A percentile compares a stretch with the other conserved stretches of the same genome.
Evolutionary conservation across 2,888 invertebrate genomes (phyloP).

Genomic region (Pammene aurita): DNA sequence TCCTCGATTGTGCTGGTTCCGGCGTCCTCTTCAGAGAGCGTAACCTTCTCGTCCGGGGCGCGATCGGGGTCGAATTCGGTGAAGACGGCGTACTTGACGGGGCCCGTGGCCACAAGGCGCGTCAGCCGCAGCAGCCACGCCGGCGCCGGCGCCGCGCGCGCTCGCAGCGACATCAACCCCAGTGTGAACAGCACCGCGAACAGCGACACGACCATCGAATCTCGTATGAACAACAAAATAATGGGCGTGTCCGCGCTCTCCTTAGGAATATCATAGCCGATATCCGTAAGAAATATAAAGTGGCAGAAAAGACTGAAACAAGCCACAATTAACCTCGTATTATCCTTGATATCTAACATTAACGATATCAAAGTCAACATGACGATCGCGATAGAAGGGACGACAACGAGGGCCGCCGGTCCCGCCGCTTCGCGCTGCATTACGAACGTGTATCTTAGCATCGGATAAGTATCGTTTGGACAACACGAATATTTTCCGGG

Average conservation of each 20-base stretch:
- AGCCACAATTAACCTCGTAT: constrained; percentile 81
- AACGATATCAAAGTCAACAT: constrained; percentile 83
- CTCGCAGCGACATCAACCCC: constrained; percentile 64
- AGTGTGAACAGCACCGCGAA: constrained; percentile 66
- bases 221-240: constrained; percentile 74
- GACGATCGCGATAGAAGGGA: constrained; percentile 82
- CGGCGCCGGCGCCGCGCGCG: constrained; percentile 61
- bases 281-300: constrained; percentile 82
- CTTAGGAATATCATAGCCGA: constrained; percentile 84
- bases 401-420: constrained; percentile 81
- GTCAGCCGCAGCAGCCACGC: constrained; percentile 64
- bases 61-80: constrained; percentile 73
- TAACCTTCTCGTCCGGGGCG: constrained; percentile 53
- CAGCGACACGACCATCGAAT: constrained; percentile 73
- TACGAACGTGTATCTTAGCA: constrained; percentile 81
- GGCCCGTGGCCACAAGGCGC: constrained; percentile 62
- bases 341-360: constrained; percentile 82
- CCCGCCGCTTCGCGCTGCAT: constrained; percentile 84
- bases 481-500: constrained; percentile 79
- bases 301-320: constrained; percentile 85
- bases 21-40: constrained; percentile 55
- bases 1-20: constrained; percentile 46
- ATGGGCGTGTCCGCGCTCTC: constrained; percentile 84
- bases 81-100: constrained; percentile 72
- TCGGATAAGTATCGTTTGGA: constrained; percentile 84